Percentiles rank a stretch among this genome's conserved stretches.
These are phyloP conservation scores for Phortica okadai DNA, from an alignment of 2,888 invertebrate genomes.

Conservation along the genomic window DNA sequence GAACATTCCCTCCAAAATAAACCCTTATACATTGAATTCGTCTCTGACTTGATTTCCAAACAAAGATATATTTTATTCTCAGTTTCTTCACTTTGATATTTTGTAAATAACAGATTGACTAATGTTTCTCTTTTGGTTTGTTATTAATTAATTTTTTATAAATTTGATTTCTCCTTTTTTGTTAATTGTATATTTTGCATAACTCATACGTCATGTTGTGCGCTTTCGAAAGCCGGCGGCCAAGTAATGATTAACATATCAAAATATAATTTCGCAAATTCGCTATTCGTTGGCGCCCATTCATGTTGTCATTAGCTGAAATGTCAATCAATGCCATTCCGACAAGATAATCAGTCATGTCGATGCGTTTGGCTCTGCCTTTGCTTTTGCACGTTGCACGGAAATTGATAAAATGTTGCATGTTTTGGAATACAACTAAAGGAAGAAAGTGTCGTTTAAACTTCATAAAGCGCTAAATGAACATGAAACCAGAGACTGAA, in stretches of 20 bases:
- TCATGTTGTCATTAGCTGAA: neutral
- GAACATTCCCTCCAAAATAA: no score
- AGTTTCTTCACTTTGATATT: no score
- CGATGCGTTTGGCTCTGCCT: neutral
- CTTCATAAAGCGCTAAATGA: no score
- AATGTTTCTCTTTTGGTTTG: no score
- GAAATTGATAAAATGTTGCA: neutral
- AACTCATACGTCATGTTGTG: conserved; percentile 1
- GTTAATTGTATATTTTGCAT: neutral
- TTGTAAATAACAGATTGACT: no score
- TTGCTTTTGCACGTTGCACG: neutral
- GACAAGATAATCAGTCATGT: conserved; percentile 1
- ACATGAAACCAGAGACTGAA: no score
- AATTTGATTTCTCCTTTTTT: neutral
- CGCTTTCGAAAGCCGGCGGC: neutral
- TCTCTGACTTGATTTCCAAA: no score
- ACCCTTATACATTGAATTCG: no score
- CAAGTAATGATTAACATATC: neutral
- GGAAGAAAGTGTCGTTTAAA: no score
- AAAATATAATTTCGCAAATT: neutral
- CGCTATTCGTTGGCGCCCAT: neutral
- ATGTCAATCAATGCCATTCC: neutral
- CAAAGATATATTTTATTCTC: no score
- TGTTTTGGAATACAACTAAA: no score
- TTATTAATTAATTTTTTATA: neutral